phyloP scores from a whole-genome alignment of 2,888 invertebrate genomes.

The Buathra laborator region DNA sequence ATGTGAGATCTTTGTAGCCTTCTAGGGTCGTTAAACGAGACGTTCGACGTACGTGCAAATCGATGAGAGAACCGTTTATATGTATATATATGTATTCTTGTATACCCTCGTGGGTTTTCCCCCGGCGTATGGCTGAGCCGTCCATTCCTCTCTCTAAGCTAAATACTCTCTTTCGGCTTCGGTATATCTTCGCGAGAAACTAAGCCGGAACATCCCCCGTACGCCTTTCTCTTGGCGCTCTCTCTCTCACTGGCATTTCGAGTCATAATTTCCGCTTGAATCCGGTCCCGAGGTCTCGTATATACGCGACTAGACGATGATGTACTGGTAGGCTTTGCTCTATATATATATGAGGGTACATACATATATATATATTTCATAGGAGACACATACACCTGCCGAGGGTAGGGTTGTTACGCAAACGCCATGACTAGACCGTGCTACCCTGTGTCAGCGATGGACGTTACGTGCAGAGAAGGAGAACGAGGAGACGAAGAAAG shows the following conservation, averaged over 20 bases:
- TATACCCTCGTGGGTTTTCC: conserved; percentile 29
- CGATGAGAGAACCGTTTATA: conserved; percentile 36
- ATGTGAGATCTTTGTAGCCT: conserved; percentile 60
- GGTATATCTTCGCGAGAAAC: conserved; percentile 38
- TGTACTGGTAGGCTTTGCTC: conserved; percentile 4
- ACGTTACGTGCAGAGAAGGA: conserved; percentile 71
- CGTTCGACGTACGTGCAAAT: conserved; percentile 55
- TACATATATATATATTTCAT: conserved; percentile 22
- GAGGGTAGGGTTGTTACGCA: conserved; percentile 66
- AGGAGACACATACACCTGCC: conserved; percentile 56
- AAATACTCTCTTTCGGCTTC: conserved; percentile 15
- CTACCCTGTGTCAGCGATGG: conserved; percentile 75
- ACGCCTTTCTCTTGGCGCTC: background rate
- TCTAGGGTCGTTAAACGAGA: conserved; percentile 64
- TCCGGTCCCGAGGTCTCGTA: conserved; percentile 26
- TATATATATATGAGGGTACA: background rate
- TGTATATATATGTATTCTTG: conserved; percentile 14
- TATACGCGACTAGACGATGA: conserved; percentile 18
- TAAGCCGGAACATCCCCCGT: conserved; percentile 12
- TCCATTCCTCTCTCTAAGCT: background rate
- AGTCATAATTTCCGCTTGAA: conserved; percentile 53
- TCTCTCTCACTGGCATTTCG: conserved; percentile 25
- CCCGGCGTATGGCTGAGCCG: background rate
- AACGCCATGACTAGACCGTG: conserved; percentile 73
- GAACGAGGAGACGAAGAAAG: conserved; percentile 59